These are phyloP conservation scores for Progne subis DNA, from an alignment of 2,113 vertebrate species.

Conservation along the genomic window DNA sequence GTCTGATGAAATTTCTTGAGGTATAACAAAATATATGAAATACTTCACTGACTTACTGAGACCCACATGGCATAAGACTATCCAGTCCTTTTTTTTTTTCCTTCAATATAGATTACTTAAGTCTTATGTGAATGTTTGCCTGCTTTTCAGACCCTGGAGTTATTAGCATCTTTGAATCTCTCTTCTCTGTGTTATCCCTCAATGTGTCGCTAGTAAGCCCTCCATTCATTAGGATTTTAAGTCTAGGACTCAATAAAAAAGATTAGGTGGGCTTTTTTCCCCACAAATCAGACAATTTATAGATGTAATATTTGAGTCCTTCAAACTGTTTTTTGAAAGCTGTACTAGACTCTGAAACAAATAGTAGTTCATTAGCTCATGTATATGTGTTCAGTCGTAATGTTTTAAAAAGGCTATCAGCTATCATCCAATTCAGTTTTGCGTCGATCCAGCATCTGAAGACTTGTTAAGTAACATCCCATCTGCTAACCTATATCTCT, in stretches of 20 bases:
- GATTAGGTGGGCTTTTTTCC: not conserved
- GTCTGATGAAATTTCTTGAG: not conserved
- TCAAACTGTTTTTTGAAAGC: not conserved
- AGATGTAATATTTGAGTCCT: not conserved
- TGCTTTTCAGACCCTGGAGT: not conserved
- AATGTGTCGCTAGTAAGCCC: not conserved
- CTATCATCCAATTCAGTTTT: not conserved
- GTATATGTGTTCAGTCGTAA: not conserved
- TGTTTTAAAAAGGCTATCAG: conserved; percentile 10
- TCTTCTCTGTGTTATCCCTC: not conserved
- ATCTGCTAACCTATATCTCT: conserved; percentile 30
- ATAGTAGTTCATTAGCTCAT: not conserved
- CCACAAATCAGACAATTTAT: not conserved
- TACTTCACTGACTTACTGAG: not conserved
- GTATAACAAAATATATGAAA: not conserved
- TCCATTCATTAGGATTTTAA: not conserved
- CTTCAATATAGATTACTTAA: not conserved
- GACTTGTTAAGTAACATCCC: conserved; percentile 45
- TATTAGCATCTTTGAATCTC: not conserved
- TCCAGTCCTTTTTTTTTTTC: not conserved
- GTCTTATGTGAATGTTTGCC: not conserved
- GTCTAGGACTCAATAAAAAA: not conserved
- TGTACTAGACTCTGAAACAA: not conserved
- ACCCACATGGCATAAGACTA: not conserved
- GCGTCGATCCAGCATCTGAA: not conserved